Base-by-base conservation (phyloP, 2,888 invertebrate species). In the Lasioglossum leucozonium region DNA sequence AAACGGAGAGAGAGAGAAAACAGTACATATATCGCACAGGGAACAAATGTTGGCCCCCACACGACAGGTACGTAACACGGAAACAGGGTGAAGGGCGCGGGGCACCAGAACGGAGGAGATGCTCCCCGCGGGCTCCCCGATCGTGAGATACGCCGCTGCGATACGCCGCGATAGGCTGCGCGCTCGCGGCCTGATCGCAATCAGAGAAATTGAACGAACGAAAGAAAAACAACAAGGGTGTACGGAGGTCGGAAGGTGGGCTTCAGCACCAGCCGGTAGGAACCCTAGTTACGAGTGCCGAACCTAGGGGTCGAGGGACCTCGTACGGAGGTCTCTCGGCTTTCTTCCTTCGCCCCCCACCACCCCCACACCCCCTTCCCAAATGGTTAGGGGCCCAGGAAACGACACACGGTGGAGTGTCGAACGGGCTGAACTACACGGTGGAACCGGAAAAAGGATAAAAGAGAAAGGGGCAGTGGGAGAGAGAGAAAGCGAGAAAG, bases 251-350 rank as follows among this genome's bases (percentile, higher is more conserved):
- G 93, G 93, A 91, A 91, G 94, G 93, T 94, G 93, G 93, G 91
- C 89, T 92, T 93, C 92, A 92, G 94, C 94, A 92, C 94, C 94
- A 92, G 94, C 92, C 92, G 94, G 93, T 93, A 92, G 94, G 95
- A 94, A 94, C 94, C 95, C 95, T 95, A 95, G 95, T 95, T 95
- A 95, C 95, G 95, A 95, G 95, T 95, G 93, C 95, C 95, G 95
- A 94, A 92, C 95, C 95, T 95, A 95, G 95, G 67, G 94, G 93
- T 93, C 94, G 94, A 95, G 94, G 93, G 88, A 81, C 65, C 77
- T 74, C n/a, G 22, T 42, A 65, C 76, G 83, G 80, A 71, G 75
- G 76, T 87, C 92, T 93, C 94, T 94, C 93, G 94, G 90, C 90
- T 93, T 91, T 81, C 76, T 65, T 84, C 65, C 73, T 34, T 26